Evolutionary conservation across 2,797 vertebrate genomes (phyloP), one percentile per base, ranked within the genome.

Genomic region (Mareca penelope): DNA sequence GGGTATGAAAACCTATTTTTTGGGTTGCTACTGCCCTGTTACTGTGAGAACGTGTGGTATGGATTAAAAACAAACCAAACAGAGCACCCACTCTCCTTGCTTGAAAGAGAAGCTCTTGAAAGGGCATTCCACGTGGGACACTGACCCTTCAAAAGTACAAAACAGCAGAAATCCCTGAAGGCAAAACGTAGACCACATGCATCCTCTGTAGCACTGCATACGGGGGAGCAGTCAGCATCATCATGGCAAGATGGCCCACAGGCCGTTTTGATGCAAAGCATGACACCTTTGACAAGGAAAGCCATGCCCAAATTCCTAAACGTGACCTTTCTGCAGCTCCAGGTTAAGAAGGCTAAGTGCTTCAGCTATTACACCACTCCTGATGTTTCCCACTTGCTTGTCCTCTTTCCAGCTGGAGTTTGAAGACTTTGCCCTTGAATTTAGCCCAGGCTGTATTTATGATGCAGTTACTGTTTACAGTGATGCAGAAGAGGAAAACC

Each of bases 381-480:
- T 67, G 29, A 40, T 12, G 29, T 48, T 50, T 85, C 7, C 12
- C 6, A 48, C 22, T 72, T 75, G 39, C 69, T 85, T 64, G 24
- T 37, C 15, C 6, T 4, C 35, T 88, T 88, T 65, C 31, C 88
- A 96, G 92, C 26, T 95, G n/a, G 40, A 85, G 11, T 87, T 97
- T 85, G 79, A 91, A 90, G 94, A 69, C 39, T 89, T 91, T 85
- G 73, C 86, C 6, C 24, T 78, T 70, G 73, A 89, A 64, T 50
- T 76, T 42, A 77, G 69, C 16, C 22, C 37, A 21, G n/a, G 60
- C 29, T 97, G 80, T 28, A 40, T 70, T 77, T 94, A 79, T 8
- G 86, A 83, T 73, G 65, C 67, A 14, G 69, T 91, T 60, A 18
- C 40, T 21, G 1, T 95, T 84, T 69, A 73, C 9, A 9, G 56